phyloP scores from a whole-genome alignment of 2,888 invertebrate genomes.

The Hirtodrosophila confusa region DNA sequence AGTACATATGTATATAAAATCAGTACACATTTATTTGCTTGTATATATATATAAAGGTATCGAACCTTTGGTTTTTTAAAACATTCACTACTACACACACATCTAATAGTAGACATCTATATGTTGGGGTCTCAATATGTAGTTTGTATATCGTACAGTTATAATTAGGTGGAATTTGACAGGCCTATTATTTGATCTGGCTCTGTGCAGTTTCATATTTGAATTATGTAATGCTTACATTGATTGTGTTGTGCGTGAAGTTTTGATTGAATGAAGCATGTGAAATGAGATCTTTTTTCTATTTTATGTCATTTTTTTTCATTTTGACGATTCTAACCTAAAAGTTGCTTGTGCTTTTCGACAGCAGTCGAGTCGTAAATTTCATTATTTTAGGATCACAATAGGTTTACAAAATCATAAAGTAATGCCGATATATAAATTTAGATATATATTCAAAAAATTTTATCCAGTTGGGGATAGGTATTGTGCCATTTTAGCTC shows the following conservation, averaged over 20 bases:
- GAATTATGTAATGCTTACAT: slow-evolving; percentile 21
- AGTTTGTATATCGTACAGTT: slow-evolving; percentile 45
- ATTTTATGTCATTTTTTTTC: background rate
- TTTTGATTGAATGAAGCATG: slow-evolving; percentile 8
- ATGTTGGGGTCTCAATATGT: slow-evolving; percentile 12
- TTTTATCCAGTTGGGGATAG: slow-evolving; percentile 6
- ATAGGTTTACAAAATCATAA: slow-evolving; percentile 52
- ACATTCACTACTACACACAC: slow-evolving; percentile 54
- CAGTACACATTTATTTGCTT: slow-evolving; percentile 71
- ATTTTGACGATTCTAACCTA: slow-evolving; percentile 45
- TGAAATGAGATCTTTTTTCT: slow-evolving; percentile 26
- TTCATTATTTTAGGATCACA: slow-evolving; percentile 56
- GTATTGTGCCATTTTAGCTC: slow-evolving; percentile 15
- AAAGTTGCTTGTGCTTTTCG: slow-evolving; percentile 36
- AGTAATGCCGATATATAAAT: slow-evolving; percentile 14
- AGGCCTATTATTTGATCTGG: slow-evolving; percentile 20
- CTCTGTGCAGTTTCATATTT: slow-evolving; percentile 23
- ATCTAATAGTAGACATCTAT: slow-evolving; percentile 53
- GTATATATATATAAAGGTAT: slow-evolving; percentile 49
- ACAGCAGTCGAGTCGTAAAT: slow-evolving; percentile 17
- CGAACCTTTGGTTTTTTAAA: slow-evolving; percentile 18
- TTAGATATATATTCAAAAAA: slow-evolving; percentile 1
- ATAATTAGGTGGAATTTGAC: slow-evolving; percentile 63
- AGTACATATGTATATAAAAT: slow-evolving; percentile 67
- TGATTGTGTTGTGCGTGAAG: slow-evolving; percentile 67